Base-by-base conservation (phyloP, 2,888 invertebrate species). In the Drosophila eohydei region DNA sequence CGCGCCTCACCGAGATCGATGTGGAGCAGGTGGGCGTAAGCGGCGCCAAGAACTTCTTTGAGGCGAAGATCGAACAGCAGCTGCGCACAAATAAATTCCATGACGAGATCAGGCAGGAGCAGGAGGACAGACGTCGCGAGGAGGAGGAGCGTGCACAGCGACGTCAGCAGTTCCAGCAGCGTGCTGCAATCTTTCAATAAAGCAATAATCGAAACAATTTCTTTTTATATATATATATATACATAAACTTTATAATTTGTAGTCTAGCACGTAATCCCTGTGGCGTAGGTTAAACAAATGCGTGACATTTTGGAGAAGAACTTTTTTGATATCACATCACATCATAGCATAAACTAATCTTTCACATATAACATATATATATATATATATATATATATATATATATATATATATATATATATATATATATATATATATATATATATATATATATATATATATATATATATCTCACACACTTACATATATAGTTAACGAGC, bases 11-110 rank as follows among this genome's bases (percentile, higher is more conserved):
- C 7, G 98, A 98, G 93, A 96, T 98, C 68, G 96, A 98, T 91
- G 98, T 98, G 0, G 97, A 98, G 78, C 96, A 97, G 94, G 98
- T 98, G 26, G 98, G 98, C 1, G 98, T 98, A 0, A 96, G 96
- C 77, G 98, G 98, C 14, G 98, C 98, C 40, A 98, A 98, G 92
- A 96, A 96, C 91, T 98, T 98, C 94, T 98, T 98, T 91, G 98
- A 98, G 94, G 97, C 98, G 0, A 98, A 98, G 95, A 98, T 98
- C 87, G 97, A 97, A 90, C 96, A 97, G 90, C 95, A 97, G 74
- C 93, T 96, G 11, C 95, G 96, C 88, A 94, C 95, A 65, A 97
- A 96, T 91, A 97, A 97, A 93, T 98, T 98, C 93, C 98, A 98
- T 91, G 95, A 96, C 80, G 98, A 98, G 93, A 98, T 98, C 75